Base-by-base conservation (phyloP, 2,888 invertebrate species). In the Melieria crassipennis region DNA sequence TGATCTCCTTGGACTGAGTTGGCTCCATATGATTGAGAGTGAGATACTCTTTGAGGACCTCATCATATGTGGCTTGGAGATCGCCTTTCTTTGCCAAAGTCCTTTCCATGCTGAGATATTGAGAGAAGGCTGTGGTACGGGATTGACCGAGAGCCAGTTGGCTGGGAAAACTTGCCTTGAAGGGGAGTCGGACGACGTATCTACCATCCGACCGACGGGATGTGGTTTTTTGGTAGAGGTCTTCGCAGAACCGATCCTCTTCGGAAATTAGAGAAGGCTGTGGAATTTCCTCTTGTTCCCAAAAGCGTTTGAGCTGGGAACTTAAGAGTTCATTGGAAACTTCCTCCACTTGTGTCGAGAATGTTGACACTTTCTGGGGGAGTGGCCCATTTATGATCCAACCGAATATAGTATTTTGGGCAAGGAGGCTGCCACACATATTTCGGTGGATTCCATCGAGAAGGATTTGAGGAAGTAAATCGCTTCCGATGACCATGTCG, bases 21-120 rank as follows among this genome's bases (percentile, higher is more conserved):
- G 56, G 13, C 11, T 72, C 69, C 70, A 72, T 70, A 42, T 72
- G 74, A 10, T 63, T n/a, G 5, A 74, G 56, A 2, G 64, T 42
- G 6, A 70, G 9, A 10, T 74, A 72, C 16, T 16, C 16, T 16
- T 16, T 16, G 16, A 16, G 16, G 16, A 16, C 16, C 16, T 16
- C 16, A 16, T 16, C 16, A 16, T 16, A 16, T 16, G 16, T 16
- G 16, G 16, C 16, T 16, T 16, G 16, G 16, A 16, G 16, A 16
- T 16, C 16, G 16, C 16, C 16, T 16, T 16, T 16, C 16, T 16
- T 16, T 16, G 16, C 16, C 16, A 16, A 16, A 16, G 16, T 16
- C 16, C 16, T 16, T 16, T 16, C 16, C 16, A 16, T 16, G 16
- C 16, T 16, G 16, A 16, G 16, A 16, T 16, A 16, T 16, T 16